A percentile compares a stretch with the other conserved stretches of the same genome.
phyloP scores from a whole-genome alignment of 2,797 vertebrate species.

The Enteromius radiatus region DNA sequence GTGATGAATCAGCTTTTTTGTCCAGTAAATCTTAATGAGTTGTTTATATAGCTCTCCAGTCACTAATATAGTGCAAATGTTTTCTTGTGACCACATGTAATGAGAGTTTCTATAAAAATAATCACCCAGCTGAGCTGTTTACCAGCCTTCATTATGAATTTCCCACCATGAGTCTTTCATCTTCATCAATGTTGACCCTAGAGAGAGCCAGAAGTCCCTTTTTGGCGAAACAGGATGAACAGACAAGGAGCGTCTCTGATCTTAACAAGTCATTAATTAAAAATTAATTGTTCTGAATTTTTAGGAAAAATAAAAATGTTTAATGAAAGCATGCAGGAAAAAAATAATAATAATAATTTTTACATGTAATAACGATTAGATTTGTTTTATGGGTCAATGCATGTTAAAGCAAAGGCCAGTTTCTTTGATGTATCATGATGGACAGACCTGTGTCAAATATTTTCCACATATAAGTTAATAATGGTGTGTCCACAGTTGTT shows the following conservation, averaged over 20 bases:
- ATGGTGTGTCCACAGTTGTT: slow-evolving; percentile 16
- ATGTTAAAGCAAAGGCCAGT: not conserved
- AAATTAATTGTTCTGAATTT: not conserved
- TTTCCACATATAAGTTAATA: not conserved
- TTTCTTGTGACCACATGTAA: slow-evolving; percentile 32
- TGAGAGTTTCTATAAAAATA: slow-evolving; percentile 28
- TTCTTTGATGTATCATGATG: not conserved
- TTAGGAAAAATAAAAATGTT: not conserved
- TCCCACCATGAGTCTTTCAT: slow-evolving; percentile 27
- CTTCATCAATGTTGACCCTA: slow-evolving; percentile 19
- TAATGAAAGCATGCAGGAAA: not conserved
- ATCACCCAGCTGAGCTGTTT: slow-evolving; percentile 33
- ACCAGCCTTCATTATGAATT: slow-evolving; percentile 17
- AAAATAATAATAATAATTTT: not conserved
- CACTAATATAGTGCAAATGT: slow-evolving; percentile 33
- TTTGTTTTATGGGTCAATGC: not conserved
- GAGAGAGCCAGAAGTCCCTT: slow-evolving; percentile 17
- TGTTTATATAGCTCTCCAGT: slow-evolving; percentile 39
- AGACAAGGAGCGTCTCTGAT: not conserved
- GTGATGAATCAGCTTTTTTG: slow-evolving; percentile 23
- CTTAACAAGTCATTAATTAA: slow-evolving; percentile 30
- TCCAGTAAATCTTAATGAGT: slow-evolving; percentile 34
- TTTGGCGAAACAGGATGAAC: slow-evolving; percentile 9
- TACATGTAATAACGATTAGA: not conserved
- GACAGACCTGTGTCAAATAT: not conserved